Percentiles rank a stretch among this genome's conserved stretches.
phyloP scores from a whole-genome alignment of 2,797 vertebrate genomes.

The Smutsia temminckii region DNA sequence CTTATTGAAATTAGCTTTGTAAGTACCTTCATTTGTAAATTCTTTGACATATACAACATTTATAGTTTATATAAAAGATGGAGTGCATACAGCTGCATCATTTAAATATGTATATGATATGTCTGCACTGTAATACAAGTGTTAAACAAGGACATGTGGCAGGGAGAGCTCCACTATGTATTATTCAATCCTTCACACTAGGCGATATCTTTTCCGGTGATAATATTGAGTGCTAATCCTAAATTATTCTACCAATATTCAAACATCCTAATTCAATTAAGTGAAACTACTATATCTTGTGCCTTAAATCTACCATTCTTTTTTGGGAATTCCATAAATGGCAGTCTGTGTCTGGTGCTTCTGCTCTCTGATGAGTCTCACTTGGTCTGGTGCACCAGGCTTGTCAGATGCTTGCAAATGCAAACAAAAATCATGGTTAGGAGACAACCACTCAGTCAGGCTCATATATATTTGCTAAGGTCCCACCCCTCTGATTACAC shows the following conservation, averaged over 20 bases:
- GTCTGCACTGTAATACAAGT: neutral
- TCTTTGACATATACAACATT: conserved; percentile 8
- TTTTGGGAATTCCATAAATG: neutral
- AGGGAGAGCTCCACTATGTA: neutral
- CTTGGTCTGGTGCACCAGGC: neutral
- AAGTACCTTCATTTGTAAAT: conserved; percentile 19
- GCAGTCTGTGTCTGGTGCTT: neutral
- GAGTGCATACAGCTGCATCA: neutral
- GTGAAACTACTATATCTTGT: neutral
- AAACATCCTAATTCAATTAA: conserved; percentile 12
- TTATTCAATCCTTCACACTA: neutral
- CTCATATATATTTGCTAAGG: neutral
- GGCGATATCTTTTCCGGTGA: neutral
- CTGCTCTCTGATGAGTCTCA: neutral
- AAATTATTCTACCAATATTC: neutral
- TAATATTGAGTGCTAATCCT: neutral
- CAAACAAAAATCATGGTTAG: neutral
- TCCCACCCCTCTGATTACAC: neutral
- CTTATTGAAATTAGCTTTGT: neutral
- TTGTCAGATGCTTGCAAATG: neutral
- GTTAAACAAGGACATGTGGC: neutral
- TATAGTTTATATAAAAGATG: conserved; percentile 10
- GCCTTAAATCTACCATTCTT: neutral
- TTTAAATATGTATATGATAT: neutral
- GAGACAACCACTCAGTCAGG: neutral